Percentiles rank a stretch among this genome's conserved stretches.
Conservation (phyloP, 2,797 vertebrate species). For the Trachurus trachurus region DNA sequence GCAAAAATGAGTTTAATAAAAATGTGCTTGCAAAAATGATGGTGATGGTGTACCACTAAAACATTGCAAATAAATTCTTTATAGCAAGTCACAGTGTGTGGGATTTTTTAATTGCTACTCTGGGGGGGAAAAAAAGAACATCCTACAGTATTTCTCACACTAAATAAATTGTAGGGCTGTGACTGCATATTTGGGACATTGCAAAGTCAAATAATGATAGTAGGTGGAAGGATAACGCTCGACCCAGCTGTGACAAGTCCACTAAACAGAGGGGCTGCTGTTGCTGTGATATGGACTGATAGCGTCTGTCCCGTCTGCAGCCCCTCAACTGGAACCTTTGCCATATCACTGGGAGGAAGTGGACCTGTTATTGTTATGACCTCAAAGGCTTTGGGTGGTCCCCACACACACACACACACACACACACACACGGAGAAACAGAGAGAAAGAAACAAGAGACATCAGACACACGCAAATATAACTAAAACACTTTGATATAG, state of each 20-base stretch:
- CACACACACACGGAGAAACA: conserved; percentile 32
- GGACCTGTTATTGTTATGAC: conserved; percentile 83
- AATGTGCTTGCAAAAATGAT: too few relatives aligned
- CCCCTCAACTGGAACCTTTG: conserved; percentile 56
- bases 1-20: too few relatives aligned
- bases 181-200: conserved; percentile 36
- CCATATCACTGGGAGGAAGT: conserved; percentile 78
- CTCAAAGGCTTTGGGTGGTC: conserved; percentile 84
- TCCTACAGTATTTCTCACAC: background rate
- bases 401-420: conserved; percentile 40
- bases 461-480: conserved; percentile 46
- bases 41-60: too few relatives aligned
- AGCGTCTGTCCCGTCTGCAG: conserved; percentile 51
- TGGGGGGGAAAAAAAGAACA: too few relatives aligned
- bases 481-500: conserved; percentile 40
- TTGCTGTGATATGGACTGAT: conserved; percentile 71
- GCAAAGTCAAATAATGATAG: conserved; percentile 43
- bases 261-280: conserved; percentile 67
- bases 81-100: too few relatives aligned
- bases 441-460: conserved; percentile 25
- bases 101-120: too few relatives aligned
- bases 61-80: too few relatives aligned
- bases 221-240: conserved; percentile 23
- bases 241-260: conserved; percentile 67
- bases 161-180: conserved; percentile 18